Evolutionary conservation across 2,113 vertebrate genomes (phyloP).

Genomic region (Archilochus colubris): DNA sequence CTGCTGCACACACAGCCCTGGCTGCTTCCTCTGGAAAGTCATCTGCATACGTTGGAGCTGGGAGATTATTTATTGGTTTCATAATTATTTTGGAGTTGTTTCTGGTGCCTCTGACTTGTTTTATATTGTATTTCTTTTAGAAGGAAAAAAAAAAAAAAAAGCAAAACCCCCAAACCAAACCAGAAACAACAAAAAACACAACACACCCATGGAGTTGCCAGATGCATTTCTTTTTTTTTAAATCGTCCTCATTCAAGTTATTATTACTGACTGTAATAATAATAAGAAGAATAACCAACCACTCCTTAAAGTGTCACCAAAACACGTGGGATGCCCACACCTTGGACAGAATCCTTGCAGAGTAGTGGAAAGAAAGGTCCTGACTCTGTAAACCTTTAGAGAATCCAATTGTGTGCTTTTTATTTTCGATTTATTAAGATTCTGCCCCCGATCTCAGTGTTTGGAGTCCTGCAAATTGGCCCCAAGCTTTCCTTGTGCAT

Average conservation of each 20-base stretch:
- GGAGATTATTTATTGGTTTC: conserved; percentile 7
- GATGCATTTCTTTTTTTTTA: conserved; percentile 53
- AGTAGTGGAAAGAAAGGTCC: background rate
- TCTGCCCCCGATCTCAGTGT: background rate
- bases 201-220: background rate
- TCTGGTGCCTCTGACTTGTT: background rate
- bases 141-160: background rate
- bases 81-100: conserved; percentile 35
- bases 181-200: background rate
- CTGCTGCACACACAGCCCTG: background rate
- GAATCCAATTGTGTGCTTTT: background rate
- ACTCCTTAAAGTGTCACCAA: background rate
- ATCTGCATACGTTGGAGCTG: background rate
- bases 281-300: conserved; percentile 22
- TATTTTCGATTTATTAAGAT: background rate
- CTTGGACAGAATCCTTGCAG: background rate
- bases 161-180: too few relatives aligned
- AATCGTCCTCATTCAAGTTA: conserved; percentile 21
- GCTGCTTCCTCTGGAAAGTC: conserved; percentile 9
- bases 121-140: background rate
- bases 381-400: background rate
- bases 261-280: background rate
- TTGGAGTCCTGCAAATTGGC: background rate
- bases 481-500: fast-evolving
- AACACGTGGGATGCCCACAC: background rate